phyloP scores from a whole-genome alignment of 2,888 invertebrate genomes.

The Furcula furcula region DNA sequence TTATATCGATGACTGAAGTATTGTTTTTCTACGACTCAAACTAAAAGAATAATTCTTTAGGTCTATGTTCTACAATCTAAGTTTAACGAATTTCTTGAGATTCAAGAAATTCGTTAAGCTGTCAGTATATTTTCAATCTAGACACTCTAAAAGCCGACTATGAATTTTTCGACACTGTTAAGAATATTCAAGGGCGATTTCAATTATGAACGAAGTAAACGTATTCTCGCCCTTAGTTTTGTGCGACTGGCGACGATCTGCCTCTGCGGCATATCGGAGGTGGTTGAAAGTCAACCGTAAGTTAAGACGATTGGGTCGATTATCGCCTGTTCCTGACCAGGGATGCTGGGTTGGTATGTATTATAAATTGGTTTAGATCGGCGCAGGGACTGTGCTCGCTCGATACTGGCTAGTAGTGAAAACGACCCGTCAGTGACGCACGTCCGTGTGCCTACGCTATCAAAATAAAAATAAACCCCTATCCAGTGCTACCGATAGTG shows the following conservation, averaged over 20 bases:
- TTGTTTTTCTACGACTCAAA: too few relatives aligned
- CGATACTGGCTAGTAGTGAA: slow-evolving; percentile 74
- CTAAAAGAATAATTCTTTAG: too few relatives aligned
- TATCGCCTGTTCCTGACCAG: slow-evolving; percentile 33
- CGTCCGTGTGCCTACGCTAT: too few relatives aligned
- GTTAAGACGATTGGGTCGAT: slow-evolving; percentile 30
- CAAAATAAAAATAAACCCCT: slow-evolving; percentile 44
- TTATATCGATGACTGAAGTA: too few relatives aligned
- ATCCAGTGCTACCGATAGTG: slow-evolving; percentile 20
- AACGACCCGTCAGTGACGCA: slow-evolving; percentile 41
- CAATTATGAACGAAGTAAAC: slow-evolving; percentile 67
- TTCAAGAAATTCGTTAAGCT: too few relatives aligned
- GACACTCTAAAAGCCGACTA: slow-evolving; percentile 7
- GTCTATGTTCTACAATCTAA: too few relatives aligned
- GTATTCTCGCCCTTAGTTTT: slow-evolving; percentile 75
- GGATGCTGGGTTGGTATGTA: slow-evolving; percentile 81
- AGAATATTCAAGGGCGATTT: slow-evolving; percentile 49
- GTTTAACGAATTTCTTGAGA: too few relatives aligned
- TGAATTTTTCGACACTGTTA: slow-evolving; percentile 18
- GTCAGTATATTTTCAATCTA: too few relatives aligned
- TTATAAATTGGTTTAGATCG: slow-evolving; percentile 81
- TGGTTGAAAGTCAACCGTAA: slow-evolving; percentile 33
- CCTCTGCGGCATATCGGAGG: slow-evolving; percentile 69
- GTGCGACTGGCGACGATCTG: slow-evolving; percentile 69
- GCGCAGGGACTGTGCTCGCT: slow-evolving; percentile 71